Evolutionary conservation across 2,113 vertebrate genomes (phyloP).

Genomic region (Aphyosemion australe): DNA sequence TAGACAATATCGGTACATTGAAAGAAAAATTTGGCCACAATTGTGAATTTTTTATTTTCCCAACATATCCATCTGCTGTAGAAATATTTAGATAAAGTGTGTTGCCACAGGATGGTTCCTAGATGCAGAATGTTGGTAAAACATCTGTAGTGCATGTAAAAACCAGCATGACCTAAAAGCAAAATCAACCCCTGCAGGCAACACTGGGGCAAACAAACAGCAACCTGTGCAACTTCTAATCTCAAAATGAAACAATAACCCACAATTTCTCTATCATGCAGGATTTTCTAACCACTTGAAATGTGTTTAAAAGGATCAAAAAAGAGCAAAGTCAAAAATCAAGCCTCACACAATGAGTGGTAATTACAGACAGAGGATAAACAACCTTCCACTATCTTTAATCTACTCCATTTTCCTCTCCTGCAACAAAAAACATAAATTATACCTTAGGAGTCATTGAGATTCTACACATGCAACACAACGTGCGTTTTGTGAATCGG

Average conservation of each 20-base stretch:
- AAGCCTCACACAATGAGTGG: conserved; percentile 35
- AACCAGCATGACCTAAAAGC: conserved; percentile 54
- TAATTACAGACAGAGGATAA: conserved; percentile 52
- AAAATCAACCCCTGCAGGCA: conserved; percentile 53
- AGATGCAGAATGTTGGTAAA: conserved; percentile 18
- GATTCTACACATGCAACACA: conserved; percentile 1
- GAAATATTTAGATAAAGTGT: neutral
- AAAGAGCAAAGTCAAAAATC: neutral
- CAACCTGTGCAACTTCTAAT: conserved; percentile 21
- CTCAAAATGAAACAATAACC: conserved; percentile 25
- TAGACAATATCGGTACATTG: too few relatives aligned
- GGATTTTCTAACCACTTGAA: conserved; percentile 38
- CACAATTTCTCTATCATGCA: conserved; percentile 9
- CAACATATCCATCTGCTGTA: neutral
- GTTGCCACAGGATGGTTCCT: neutral
- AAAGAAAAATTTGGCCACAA: too few relatives aligned
- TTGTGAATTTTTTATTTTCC: too few relatives aligned
- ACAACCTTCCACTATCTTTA: conserved; percentile 36
- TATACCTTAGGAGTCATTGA: conserved; percentile 21
- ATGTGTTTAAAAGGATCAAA: conserved; percentile 37
- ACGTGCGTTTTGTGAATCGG: conserved; percentile 37
- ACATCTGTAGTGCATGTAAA: conserved; percentile 43
- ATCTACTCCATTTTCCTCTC: conserved; percentile 8
- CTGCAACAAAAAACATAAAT: conserved; percentile 49
- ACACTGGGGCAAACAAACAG: conserved; percentile 15